A percentile compares a stretch with the other conserved stretches of the same genome.
These are phyloP conservation scores for Hydrocynus forskahlii DNA, from an alignment of 2,797 vertebrate genomes.

Conservation along the genomic window DNA sequence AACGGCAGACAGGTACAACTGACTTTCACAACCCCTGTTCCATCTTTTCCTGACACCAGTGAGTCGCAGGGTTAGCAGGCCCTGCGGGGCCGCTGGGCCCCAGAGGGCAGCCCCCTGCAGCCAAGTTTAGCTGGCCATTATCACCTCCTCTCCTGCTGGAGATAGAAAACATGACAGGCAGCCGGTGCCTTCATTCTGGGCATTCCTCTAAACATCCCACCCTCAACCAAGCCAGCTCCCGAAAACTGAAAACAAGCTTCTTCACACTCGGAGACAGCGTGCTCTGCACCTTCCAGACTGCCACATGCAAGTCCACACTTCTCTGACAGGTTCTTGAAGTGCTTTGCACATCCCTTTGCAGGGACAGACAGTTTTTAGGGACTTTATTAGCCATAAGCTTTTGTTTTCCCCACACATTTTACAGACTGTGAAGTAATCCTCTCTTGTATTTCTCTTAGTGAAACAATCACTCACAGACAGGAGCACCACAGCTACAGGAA, in stretches of 20 bases:
- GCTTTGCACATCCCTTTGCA: neutral
- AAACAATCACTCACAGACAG: neutral
- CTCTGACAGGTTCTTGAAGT: neutral
- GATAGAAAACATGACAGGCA: slow-evolving; percentile 62
- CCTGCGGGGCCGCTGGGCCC: slow-evolving; percentile 57
- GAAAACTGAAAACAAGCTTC: slow-evolving; percentile 32
- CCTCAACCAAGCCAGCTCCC: neutral
- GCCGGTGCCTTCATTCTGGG: slow-evolving; percentile 44
- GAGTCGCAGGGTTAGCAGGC: slow-evolving; percentile 71
- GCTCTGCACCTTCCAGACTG: slow-evolving; percentile 13
- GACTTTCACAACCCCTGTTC: slow-evolving; percentile 49
- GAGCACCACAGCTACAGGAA: neutral
- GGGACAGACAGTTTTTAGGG: neutral
- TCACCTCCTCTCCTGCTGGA: slow-evolving; percentile 69
- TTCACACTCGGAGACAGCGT: slow-evolving; percentile 19
- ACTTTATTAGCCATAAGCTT: neutral
- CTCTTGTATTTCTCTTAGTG: neutral
- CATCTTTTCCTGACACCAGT: slow-evolving; percentile 64
- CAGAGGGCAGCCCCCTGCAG: slow-evolving; percentile 60
- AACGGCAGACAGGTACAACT: slow-evolving; percentile 31
- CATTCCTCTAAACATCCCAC: slow-evolving; percentile 44
- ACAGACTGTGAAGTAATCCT: neutral
- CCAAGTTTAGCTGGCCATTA: slow-evolving; percentile 79
- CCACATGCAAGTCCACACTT: slow-evolving; percentile 12
- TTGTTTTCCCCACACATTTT: neutral